phyloP scores from a whole-genome alignment of 1,140 invertebrate species.

The Ceratitis capitata region DNA sequence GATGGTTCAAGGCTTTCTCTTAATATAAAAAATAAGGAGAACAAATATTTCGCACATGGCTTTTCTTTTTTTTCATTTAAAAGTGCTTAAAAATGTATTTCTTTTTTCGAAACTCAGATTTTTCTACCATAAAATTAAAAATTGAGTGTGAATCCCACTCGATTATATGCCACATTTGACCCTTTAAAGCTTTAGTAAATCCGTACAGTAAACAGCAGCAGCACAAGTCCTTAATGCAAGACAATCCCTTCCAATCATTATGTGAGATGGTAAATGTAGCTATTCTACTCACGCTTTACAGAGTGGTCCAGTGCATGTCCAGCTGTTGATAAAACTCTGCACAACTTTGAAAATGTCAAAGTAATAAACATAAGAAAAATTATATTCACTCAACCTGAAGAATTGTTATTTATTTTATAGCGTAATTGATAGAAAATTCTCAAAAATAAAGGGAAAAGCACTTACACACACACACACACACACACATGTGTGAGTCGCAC shows the following conservation, averaged over 20 bases:
- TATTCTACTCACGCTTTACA: neutral
- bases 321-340: neutral
- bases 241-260: neutral
- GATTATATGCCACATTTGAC: neutral
- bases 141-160: too few species aligned
- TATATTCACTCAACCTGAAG: slow-evolving; percentile 19
- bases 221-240: neutral
- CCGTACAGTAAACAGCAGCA: neutral
- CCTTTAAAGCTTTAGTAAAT: neutral
- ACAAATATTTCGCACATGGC: too few species aligned
- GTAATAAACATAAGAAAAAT: slow-evolving; percentile 33
- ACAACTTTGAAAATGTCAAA: slow-evolving; percentile 14
- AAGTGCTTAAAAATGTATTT: too few species aligned
- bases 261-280: neutral
- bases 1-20: too few species aligned
- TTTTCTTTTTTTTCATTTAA: too few species aligned
- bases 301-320: neutral
- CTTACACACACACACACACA: neutral
- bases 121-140: too few species aligned
- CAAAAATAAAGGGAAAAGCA: neutral
- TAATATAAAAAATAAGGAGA: too few species aligned
- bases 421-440: slow-evolving; percentile 19
- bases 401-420: slow-evolving; percentile 35
- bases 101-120: too few species aligned
- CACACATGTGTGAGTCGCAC: neutral